These are phyloP conservation scores for Stichodactyla mertensii DNA, from an alignment of 64 coral and sea anemone species.

Conservation along the genomic window DNA sequence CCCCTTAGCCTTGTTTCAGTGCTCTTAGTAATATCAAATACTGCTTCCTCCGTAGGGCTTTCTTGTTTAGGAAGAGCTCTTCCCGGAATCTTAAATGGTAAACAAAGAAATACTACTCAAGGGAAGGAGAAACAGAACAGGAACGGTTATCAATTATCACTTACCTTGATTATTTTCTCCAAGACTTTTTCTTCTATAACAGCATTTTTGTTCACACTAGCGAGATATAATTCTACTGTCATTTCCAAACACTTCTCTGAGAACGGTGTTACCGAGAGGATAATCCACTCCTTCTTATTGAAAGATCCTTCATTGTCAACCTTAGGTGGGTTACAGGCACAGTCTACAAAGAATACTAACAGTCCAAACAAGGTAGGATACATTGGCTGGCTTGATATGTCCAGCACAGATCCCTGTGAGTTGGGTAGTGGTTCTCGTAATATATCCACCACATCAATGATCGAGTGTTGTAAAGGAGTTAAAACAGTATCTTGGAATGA, in stretches of 20 bases:
- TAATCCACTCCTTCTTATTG: constrained; percentile 70
- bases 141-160: background rate
- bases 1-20: too few relatives aligned
- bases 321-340: constrained; percentile 54
- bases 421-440: constrained; percentile 72
- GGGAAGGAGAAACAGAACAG: too few relatives aligned
- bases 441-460: constrained; percentile 77
- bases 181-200: constrained; percentile 94
- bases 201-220: constrained; percentile 54
- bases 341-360: constrained; percentile 67
- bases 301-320: constrained; percentile 34
- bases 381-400: constrained; percentile 85
- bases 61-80: too few relatives aligned
- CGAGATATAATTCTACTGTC: constrained; percentile 57
- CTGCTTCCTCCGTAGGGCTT: too few relatives aligned
- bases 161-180: constrained; percentile 85
- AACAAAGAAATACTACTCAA: too few relatives aligned
- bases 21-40: too few relatives aligned
- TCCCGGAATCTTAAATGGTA: too few relatives aligned
- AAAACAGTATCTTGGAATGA: constrained; percentile 82
- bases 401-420: constrained; percentile 55
- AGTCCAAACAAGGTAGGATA: constrained; percentile 84
- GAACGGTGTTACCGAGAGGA: constrained; percentile 68
- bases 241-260: constrained; percentile 83
- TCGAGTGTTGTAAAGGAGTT: constrained; percentile 76